Base-by-base conservation (phyloP, 2,888 invertebrate genomes). In the Euphydryas editha region DNA sequence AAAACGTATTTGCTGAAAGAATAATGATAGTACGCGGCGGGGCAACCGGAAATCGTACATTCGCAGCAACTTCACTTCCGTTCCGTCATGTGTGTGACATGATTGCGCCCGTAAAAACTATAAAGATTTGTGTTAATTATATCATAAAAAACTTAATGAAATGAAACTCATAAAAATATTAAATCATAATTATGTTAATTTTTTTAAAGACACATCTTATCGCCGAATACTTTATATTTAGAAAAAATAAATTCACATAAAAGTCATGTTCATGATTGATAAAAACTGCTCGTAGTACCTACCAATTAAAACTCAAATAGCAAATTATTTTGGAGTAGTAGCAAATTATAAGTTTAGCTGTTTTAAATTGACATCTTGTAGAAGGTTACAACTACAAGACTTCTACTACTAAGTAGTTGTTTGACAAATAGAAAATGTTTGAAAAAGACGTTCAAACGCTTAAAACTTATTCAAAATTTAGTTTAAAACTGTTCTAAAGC, bases 1-100 rank as follows among this genome's bases (percentile, higher is more conserved):
- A 91, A 82, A 92, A 91, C 87, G 90, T 90, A 87, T 88, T 92
- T 90, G 89, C 90, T 83, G 86, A 85, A 85, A 90, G 91, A 92
- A 86, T 91, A 88, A 92, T 91, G 90, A 81, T 79, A 81, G 77
- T 81, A 84, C 86, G 81, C 86, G 76, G 82, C 82, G 77, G 84
- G 86, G 83, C 76, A 81, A 72, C 74, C 86, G 88, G 90, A 90
- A 88, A 84, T 76, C 73, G 71, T 81, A 81, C 87, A 87, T 90
- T 90, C 85, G 90, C 88, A 83, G 82, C 84, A 81, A 87, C 78
- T 81, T 79, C 75, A 85, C 83, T 86, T 90, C 90, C 90, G 82
- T 78, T 73, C 75, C 79, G 83, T 82, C 88, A 84, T 76, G 81
- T 85, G 85, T 77, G 73, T 72, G 75, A 71, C 65, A 67, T 68